Evolutionary conservation across 2,113 vertebrate genomes (phyloP).

Genomic region (Pyrgilauda ruficollis): DNA sequence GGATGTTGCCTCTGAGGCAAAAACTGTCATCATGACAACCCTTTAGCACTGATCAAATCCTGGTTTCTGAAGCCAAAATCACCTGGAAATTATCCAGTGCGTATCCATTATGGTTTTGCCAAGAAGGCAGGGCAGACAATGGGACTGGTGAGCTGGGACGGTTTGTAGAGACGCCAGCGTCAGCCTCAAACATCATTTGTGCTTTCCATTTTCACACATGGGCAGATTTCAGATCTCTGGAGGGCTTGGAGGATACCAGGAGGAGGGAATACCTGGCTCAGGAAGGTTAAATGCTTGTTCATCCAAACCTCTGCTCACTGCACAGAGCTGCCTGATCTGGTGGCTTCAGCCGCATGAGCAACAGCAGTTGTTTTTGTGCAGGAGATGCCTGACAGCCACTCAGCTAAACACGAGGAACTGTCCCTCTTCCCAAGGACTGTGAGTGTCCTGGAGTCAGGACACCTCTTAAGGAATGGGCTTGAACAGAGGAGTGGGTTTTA

Average conservation of each 20-base stretch:
- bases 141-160: neutral
- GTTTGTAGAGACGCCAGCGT: neutral
- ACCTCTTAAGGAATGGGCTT: neutral
- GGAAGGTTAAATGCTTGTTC: neutral
- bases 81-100: neutral
- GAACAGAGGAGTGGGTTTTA: neutral
- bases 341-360: neutral
- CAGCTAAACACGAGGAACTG: neutral
- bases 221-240: neutral
- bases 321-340: neutral
- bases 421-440: neutral
- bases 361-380: neutral
- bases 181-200: fast-evolving
- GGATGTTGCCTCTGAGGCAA: neutral
- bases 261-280: neutral
- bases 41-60: neutral
- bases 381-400: neutral
- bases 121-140: neutral
- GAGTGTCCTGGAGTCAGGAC: neutral
- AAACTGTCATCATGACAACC: neutral
- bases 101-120: neutral
- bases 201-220: fast-evolving
- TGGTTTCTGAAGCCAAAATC: neutral
- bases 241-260: neutral
- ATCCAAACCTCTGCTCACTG: neutral